Conservation (phyloP, 2,797 vertebrate species). For the Malurus leucopterus region DNA sequence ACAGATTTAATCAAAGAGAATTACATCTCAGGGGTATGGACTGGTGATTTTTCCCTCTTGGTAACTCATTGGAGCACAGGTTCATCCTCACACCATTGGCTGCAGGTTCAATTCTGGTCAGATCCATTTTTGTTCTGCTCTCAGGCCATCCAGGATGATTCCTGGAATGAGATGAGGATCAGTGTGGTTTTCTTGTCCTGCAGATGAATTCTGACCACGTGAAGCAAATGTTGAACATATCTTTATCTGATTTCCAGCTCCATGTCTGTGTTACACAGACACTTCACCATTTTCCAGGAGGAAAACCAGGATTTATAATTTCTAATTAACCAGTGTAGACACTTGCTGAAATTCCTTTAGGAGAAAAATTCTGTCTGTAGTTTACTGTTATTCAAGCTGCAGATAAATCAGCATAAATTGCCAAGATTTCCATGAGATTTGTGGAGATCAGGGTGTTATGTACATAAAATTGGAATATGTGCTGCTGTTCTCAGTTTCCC, state of each 20-base stretch:
- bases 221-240: not conserved
- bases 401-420: not conserved
- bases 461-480: not conserved
- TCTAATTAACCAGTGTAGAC: not conserved
- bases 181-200: not conserved
- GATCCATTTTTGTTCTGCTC: not conserved
- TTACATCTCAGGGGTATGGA: not conserved
- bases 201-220: not conserved
- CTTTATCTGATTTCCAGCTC: not conserved
- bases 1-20: accelerated
- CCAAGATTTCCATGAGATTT: not conserved
- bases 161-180: not conserved
- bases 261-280: not conserved
- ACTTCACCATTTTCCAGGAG: not conserved
- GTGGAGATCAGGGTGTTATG: not conserved
- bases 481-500: not conserved
- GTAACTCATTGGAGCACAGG: not conserved
- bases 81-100: accelerated
- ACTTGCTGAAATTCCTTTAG: not conserved
- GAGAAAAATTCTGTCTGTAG: not conserved
- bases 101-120: not conserved
- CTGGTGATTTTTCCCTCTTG: not conserved
- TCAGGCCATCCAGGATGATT: not conserved
- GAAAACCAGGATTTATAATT: not conserved
- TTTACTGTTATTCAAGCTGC: not conserved